phyloP scores from a whole-genome alignment of 2,113 vertebrate genomes.

The Pantherophis guttatus region DNA sequence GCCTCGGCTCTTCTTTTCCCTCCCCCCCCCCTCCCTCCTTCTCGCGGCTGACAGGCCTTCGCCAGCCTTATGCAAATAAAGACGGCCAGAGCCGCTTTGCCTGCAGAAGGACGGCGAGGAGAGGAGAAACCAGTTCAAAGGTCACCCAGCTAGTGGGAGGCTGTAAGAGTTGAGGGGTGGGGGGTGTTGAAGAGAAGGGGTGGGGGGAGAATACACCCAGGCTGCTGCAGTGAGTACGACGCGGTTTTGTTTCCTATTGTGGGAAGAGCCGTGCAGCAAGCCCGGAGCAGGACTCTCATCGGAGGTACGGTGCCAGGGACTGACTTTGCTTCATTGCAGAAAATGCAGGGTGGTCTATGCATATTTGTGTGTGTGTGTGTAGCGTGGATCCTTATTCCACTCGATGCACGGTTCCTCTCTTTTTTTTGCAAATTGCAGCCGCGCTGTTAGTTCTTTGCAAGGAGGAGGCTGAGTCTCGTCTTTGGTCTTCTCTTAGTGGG shows the following conservation, averaged over 20 bases:
- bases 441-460: background rate
- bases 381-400: background rate
- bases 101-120: slow-evolving; percentile 51
- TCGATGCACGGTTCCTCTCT: background rate
- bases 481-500: background rate
- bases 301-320: background rate
- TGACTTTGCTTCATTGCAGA: background rate
- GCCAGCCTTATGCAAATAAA: slow-evolving; percentile 66
- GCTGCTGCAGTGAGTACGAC: slow-evolving; percentile 40
- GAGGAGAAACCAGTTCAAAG: slow-evolving; percentile 61
- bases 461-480: background rate
- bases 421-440: background rate
- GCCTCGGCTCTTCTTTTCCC: slow-evolving; percentile 44
- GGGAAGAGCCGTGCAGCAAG: slow-evolving; percentile 54
- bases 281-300: slow-evolving; percentile 37
- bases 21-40: background rate
- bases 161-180: slow-evolving; percentile 45
- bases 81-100: slow-evolving; percentile 52
- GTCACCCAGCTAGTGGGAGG: slow-evolving; percentile 60
- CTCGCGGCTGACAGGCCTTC: slow-evolving; percentile 50
- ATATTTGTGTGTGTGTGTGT: background rate
- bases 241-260: slow-evolving; percentile 31
- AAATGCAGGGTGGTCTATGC: background rate
- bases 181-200: slow-evolving; percentile 11
- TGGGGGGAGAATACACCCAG: slow-evolving; percentile 40